Base-by-base conservation (phyloP, 2,113 vertebrate genomes). In the Amphilophus citrinellus region DNA sequence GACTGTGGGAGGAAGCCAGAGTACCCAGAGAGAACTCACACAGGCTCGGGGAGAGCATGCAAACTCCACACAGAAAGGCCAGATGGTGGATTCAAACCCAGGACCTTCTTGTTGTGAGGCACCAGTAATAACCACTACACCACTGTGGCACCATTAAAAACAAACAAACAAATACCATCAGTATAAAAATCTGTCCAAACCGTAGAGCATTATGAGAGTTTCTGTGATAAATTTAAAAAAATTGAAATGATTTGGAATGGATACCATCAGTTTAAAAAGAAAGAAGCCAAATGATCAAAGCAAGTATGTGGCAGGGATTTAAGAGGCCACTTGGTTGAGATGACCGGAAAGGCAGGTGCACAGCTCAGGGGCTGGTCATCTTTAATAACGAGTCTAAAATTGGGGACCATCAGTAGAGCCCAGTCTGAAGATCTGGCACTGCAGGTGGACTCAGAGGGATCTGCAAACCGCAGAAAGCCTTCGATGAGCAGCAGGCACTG, bases 1-100 rank as follows among this genome's bases (percentile, higher is more conserved):
- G 37, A 39, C 37, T 39, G 37, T 39, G 37, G 35, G 35, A 7
- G 35, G 35, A 39, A 9, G 37, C 9, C 37, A 3, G 37, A 39
- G 37, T 39, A 39, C 37, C 37, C 8, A 3, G 37, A 39, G 37
- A 9, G 6, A 32, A 32, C 32, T 3, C 27, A 30, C 30, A 30
- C 30, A 30, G 30, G 4, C 30, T 4, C 30, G 4, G 30, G 30
- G 4, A 30, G 30, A 27, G 20, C 61, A 20, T 17, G 61, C 27
- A 8, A 61, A 8, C 27, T 61, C 60, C 27, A 32, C 30, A 20
- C 30, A 62, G 60, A 18, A 7, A 61, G 30, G 30, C 61, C 32
- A 0, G 32, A 1, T 9, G 17, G 17, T 35, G 61, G 2, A 35
- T 30, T 35, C 30, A 62, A 62, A 35, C 61, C 61, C 3, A 18